These are phyloP conservation scores for Protobothrops flavoviridis DNA, from an alignment of 2,113 vertebrate genomes.

Conservation along the genomic window DNA sequence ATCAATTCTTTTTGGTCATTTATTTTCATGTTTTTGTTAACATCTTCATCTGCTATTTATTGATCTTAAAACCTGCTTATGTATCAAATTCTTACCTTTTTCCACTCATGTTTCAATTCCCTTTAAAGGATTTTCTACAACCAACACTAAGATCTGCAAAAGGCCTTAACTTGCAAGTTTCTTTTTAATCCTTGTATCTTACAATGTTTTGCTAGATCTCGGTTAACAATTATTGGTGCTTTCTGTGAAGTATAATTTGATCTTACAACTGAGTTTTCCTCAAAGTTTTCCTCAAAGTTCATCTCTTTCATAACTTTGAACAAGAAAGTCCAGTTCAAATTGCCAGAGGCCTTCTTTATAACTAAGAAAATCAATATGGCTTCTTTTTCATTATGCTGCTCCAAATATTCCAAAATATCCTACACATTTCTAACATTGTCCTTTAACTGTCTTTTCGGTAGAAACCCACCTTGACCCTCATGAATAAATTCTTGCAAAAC, in stretches of 20 bases:
- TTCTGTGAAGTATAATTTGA: neutral
- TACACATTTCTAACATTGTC: neutral
- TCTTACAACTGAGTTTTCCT: too few species aligned
- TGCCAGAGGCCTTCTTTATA: neutral
- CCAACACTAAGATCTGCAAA: neutral
- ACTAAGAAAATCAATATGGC: neutral
- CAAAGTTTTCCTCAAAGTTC: neutral
- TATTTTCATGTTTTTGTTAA: neutral
- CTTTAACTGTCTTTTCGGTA: neutral
- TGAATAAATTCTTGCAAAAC: neutral
- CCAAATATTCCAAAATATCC: neutral
- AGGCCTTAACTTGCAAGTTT: neutral
- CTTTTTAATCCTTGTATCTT: neutral
- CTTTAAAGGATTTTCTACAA: neutral
- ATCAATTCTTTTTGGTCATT: neutral
- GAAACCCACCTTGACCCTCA: neutral
- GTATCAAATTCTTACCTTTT: neutral
- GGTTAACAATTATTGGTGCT: neutral
- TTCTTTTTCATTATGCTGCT: neutral
- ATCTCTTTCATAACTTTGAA: neutral
- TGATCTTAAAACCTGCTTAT: neutral
- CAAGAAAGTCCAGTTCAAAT: neutral
- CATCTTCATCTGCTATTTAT: neutral
- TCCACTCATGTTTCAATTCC: neutral
- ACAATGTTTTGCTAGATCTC: neutral